These are phyloP conservation scores for Epistrophe grossulariae DNA, from an alignment of 2,888 invertebrate species.

Conservation along the genomic window DNA sequence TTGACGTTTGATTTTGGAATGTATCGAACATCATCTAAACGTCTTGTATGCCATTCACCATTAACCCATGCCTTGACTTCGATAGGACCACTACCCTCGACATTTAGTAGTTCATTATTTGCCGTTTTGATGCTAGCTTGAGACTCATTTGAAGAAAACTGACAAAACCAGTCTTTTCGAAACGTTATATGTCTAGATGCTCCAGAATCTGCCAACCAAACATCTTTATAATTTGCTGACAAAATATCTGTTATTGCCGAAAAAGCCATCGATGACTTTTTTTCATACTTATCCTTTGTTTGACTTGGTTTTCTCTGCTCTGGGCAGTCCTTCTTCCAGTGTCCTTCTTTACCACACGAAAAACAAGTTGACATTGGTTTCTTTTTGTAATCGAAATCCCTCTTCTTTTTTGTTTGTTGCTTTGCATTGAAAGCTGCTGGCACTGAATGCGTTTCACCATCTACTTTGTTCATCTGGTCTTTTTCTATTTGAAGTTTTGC, in stretches of 20 bases:
- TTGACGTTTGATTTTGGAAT: conserved; percentile 20
- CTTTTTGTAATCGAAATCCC: background rate
- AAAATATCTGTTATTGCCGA: too few species aligned
- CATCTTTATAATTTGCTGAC: too few species aligned
- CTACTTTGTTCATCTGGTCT: conserved; percentile 2
- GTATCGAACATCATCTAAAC: conserved; percentile 8
- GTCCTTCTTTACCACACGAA: background rate
- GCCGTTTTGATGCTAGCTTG: too few species aligned
- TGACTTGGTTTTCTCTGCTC: background rate
- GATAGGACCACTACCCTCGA: background rate
- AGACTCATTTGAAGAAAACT: too few species aligned
- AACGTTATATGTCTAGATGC: too few species aligned
- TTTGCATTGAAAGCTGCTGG: conserved; percentile 8
- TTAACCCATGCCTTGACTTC: background rate
- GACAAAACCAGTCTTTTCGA: too few species aligned
- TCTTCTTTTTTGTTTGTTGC: conserved; percentile 2
- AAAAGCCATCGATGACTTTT: too few species aligned
- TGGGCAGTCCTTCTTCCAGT: conserved; percentile 2
- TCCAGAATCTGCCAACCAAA: too few species aligned
- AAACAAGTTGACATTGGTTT: background rate
- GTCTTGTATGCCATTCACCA: conserved; percentile 6
- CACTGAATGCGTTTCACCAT: background rate
- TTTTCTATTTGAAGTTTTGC: conserved; percentile 7
- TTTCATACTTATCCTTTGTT: too few species aligned
- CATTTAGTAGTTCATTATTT: background rate